Conservation (phyloP, 2,797 vertebrate species). For the Acanthopagrus latus region DNA sequence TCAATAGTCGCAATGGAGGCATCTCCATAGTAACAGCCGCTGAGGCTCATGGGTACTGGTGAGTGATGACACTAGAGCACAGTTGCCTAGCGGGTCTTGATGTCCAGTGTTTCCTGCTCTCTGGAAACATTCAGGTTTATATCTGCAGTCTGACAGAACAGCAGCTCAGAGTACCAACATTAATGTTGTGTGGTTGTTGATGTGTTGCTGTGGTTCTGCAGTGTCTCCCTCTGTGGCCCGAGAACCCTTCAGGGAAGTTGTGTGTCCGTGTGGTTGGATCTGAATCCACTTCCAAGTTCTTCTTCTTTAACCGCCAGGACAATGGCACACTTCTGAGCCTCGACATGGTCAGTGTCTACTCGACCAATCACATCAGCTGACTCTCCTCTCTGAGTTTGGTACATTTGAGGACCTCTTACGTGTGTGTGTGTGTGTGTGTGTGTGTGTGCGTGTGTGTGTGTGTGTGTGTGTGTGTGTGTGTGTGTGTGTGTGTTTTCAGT, state of each 20-base stretch:
- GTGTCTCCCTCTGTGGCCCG: conserved; percentile 97
- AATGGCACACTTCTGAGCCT: conserved; percentile 92
- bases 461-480: neutral
- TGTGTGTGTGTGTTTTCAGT: conserved; percentile 77
- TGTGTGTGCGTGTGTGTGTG: neutral
- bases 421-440: neutral
- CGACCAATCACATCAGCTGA: neutral
- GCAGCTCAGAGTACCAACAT: neutral
- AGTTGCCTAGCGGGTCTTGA: too few relatives aligned
- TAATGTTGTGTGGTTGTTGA: neutral
- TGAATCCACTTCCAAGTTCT: conserved; percentile 88
- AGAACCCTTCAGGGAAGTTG: conserved; percentile 88
- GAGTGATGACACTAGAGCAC: neutral
- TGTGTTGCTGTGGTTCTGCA: conserved; percentile 66
- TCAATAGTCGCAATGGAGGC: neutral
- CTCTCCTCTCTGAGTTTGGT: neutral
- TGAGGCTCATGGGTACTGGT: neutral
- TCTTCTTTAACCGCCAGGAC: conserved; percentile 92
- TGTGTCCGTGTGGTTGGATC: conserved; percentile 91
- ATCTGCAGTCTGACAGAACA: neutral
- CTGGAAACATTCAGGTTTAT: neutral
- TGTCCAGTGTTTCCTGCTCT: too few relatives aligned
- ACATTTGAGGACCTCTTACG: too few relatives aligned
- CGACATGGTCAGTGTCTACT: conserved; percentile 85
- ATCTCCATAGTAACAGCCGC: neutral